Evolutionary conservation across 2,113 vertebrate species (phyloP).

Genomic region (Herpailurus yagouaroundi): DNA sequence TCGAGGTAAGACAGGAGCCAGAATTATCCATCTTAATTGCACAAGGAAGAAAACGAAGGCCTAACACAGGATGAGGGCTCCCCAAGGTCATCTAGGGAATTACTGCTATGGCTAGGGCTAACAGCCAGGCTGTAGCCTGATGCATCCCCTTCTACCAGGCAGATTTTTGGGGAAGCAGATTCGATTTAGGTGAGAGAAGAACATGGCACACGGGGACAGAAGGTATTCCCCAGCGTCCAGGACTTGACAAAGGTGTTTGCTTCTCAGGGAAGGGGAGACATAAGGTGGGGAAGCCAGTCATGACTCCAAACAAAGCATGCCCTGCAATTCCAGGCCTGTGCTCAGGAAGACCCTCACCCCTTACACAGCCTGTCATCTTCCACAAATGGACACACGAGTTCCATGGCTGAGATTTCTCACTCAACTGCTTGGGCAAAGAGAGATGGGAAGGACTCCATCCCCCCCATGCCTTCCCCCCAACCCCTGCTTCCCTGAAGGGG

Average conservation of each 20-base stretch:
- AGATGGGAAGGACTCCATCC: background rate
- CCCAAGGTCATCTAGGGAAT: conserved; percentile 42
- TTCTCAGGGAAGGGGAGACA: background rate
- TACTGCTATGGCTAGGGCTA: background rate
- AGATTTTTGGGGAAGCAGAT: background rate
- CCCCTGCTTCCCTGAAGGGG: background rate
- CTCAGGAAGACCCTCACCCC: background rate
- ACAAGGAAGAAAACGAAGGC: background rate
- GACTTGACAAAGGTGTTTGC: background rate
- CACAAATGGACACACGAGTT: background rate
- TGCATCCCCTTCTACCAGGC: rapidly evolving
- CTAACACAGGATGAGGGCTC: background rate
- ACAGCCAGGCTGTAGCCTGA: background rate
- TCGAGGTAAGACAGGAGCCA: conserved; percentile 45
- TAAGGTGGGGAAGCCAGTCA: background rate
- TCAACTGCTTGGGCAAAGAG: background rate
- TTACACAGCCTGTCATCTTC: background rate
- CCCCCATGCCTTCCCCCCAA: background rate
- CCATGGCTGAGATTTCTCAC: background rate
- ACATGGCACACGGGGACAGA: background rate
- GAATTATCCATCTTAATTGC: conserved; percentile 19
- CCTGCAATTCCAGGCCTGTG: background rate
- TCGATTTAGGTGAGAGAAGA: background rate
- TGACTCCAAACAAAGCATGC: background rate
- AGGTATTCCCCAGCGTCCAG: background rate